These are phyloP conservation scores for Prolemur simus DNA, from an alignment of 2,113 vertebrate species.

Conservation along the genomic window DNA sequence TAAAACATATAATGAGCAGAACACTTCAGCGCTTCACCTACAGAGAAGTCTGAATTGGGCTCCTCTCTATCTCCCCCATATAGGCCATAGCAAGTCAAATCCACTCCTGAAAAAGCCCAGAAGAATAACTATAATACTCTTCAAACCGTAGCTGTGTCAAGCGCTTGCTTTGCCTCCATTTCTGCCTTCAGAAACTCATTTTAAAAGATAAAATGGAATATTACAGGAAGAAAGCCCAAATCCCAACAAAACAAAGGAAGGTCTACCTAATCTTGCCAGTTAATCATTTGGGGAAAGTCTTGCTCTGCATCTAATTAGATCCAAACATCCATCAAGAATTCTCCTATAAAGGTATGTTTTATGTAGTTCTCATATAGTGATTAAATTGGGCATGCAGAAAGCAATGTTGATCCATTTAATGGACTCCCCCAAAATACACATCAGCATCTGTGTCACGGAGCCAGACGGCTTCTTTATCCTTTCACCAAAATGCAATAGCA, in stretches of 20 bases:
- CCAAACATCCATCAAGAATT: slow-evolving; percentile 68
- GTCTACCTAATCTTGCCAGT: slow-evolving; percentile 73
- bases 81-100: slow-evolving; percentile 51
- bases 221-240: slow-evolving; percentile 65
- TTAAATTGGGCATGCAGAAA: slow-evolving; percentile 75
- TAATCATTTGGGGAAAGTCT: slow-evolving; percentile 72
- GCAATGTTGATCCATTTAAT: slow-evolving; percentile 75
- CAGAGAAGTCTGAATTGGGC: slow-evolving; percentile 22
- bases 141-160: slow-evolving; percentile 59
- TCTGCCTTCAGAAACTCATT: slow-evolving; percentile 73
- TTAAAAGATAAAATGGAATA: slow-evolving; percentile 68
- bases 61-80: background rate
- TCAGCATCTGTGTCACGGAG: slow-evolving; percentile 68
- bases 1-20: slow-evolving; percentile 75
- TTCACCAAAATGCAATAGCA: slow-evolving; percentile 69
- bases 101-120: slow-evolving; percentile 45
- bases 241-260: slow-evolving; percentile 70
- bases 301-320: slow-evolving; percentile 78
- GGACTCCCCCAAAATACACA: slow-evolving; percentile 65
- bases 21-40: background rate
- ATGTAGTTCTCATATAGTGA: slow-evolving; percentile 65
- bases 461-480: slow-evolving; percentile 67
- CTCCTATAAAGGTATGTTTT: slow-evolving; percentile 59
- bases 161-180: slow-evolving; percentile 49
- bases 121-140: slow-evolving; percentile 55